Conservation (phyloP, 2,888 invertebrate genomes). For the Acanthosepion lycidas region DNA sequence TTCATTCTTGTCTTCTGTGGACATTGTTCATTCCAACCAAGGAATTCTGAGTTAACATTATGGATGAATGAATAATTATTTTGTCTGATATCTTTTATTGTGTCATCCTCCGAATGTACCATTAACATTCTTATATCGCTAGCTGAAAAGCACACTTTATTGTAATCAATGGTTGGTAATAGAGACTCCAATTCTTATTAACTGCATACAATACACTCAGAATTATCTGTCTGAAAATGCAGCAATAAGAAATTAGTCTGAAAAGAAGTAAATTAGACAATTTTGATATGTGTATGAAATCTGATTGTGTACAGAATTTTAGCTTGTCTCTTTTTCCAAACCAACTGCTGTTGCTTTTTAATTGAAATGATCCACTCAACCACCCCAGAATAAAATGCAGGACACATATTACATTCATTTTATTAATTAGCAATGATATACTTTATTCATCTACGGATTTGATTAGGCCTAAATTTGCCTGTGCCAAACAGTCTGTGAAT, state of each 20-base stretch:
- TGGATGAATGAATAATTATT: constrained; percentile 22
- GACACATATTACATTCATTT: constrained; percentile 13
- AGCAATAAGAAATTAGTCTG: neutral
- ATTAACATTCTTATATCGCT: constrained; percentile 7
- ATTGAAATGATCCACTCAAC: neutral
- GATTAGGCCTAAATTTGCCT: neutral
- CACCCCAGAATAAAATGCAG: neutral
- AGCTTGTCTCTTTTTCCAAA: neutral
- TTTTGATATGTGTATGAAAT: neutral
- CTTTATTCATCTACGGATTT: neutral
- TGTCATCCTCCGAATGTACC: neutral
- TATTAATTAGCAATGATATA: constrained; percentile 33
- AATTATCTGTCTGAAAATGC: neutral
- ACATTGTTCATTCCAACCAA: neutral
- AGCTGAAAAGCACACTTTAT: constrained; percentile 6
- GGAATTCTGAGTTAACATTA: neutral
- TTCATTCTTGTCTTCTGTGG: neutral
- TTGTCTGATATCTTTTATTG: constrained; percentile 4
- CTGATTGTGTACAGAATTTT: neutral
- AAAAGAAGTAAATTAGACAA: neutral
- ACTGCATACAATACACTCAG: neutral
- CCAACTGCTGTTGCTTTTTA: neutral
- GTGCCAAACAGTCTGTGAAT: constrained; percentile 17
- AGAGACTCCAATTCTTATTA: constrained; percentile 33
- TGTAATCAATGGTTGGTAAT: constrained; percentile 1